Conservation (phyloP, 2,113 vertebrate species). For the Meriones unguiculatus region DNA sequence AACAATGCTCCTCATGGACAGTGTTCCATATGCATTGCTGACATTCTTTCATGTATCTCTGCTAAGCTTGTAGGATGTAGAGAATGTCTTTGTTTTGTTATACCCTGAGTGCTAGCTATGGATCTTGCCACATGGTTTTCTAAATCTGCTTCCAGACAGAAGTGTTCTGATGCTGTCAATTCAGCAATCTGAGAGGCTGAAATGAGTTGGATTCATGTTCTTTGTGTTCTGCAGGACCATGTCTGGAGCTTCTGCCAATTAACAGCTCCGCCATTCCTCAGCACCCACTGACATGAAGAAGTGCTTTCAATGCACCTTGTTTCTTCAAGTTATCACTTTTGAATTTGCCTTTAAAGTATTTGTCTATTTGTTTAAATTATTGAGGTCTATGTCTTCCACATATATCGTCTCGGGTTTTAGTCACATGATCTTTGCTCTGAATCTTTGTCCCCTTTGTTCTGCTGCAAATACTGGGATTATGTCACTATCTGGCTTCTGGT, state of each 20-base stretch:
- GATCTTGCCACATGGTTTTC: not conserved
- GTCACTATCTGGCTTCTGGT: not conserved
- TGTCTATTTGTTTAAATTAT: not conserved
- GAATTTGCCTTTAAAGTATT: not conserved
- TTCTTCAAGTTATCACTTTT: constrained; percentile 26
- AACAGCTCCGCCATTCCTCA: not conserved
- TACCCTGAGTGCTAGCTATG: not conserved
- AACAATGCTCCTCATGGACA: too few species aligned
- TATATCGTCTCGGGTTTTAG: not conserved
- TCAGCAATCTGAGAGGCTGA: not conserved
- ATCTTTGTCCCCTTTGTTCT: not conserved
- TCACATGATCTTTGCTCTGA: not conserved
- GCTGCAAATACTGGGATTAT: not conserved
- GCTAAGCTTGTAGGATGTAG: not conserved
- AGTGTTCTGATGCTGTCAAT: not conserved
- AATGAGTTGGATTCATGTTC: not conserved
- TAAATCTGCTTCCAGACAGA: not conserved
- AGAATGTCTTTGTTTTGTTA: not conserved
- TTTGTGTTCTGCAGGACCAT: not conserved
- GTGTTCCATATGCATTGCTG: too few species aligned
- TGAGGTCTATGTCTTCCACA: not conserved
- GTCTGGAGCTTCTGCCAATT: not conserved
- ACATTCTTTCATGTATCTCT: not conserved
- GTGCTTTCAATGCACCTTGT: not conserved
- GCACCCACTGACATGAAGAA: not conserved